These are phyloP conservation scores for Stigmatopora argus DNA, from an alignment of 2,113 vertebrate genomes.

Conservation along the genomic window DNA sequence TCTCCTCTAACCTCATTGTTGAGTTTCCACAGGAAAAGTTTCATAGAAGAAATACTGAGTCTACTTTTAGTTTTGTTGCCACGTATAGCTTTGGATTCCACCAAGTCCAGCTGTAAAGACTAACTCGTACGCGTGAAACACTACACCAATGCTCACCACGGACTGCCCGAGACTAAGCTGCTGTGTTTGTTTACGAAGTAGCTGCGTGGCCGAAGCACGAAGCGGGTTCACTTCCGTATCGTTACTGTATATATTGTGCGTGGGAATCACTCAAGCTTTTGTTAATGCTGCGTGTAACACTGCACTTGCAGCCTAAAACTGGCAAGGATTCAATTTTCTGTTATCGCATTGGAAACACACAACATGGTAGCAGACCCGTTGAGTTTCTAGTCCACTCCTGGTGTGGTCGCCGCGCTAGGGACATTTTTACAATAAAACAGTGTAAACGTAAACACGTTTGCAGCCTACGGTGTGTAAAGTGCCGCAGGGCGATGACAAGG, in stretches of 20 bases:
- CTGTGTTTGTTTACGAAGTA: neutral
- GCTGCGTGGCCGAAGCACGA: neutral
- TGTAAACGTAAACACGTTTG: slow-evolving; percentile 11
- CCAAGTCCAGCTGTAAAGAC: neutral
- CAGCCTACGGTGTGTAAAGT: slow-evolving; percentile 10
- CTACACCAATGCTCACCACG: neutral
- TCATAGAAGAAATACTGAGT: slow-evolving; percentile 3
- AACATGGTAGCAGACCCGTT: neutral
- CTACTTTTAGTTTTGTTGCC: neutral
- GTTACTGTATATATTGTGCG: neutral
- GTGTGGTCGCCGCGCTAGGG: neutral
- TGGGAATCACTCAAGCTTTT: neutral
- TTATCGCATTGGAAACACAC: neutral
- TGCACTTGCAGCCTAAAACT: neutral
- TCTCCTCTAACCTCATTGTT: slow-evolving; percentile 32
- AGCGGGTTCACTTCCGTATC: neutral
- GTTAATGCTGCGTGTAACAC: neutral
- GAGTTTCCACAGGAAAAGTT: slow-evolving; percentile 28
- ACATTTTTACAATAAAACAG: neutral
- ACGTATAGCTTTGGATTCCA: neutral
- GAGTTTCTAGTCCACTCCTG: neutral
- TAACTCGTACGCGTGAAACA: neutral
- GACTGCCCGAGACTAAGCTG: neutral
- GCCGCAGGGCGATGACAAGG: slow-evolving; percentile 28
- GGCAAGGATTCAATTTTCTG: neutral